These are phyloP conservation scores for Melipona beecheii DNA, from an alignment of 2,888 invertebrate genomes.

Conservation along the genomic window DNA sequence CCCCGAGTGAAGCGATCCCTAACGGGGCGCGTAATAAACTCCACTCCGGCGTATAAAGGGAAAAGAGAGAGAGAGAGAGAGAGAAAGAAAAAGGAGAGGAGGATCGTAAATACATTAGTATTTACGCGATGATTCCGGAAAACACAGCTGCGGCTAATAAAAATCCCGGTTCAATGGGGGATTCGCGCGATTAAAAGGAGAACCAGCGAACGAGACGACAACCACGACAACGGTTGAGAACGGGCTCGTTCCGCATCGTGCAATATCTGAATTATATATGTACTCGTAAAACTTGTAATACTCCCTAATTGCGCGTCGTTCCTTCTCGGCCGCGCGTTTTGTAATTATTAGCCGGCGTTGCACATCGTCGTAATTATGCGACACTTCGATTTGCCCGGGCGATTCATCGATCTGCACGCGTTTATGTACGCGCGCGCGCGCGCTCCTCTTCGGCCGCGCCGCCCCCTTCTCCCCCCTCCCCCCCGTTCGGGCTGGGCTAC, in stretches of 20 bases:
- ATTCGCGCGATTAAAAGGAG: constrained; percentile 5
- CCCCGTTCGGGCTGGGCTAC: constrained; percentile 44
- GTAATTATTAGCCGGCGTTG: constrained; percentile 54
- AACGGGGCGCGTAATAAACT: constrained; percentile 36
- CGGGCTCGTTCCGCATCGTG: constrained; percentile 32
- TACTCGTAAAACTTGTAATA: constrained; percentile 64
- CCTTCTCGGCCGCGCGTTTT: constrained; percentile 52
- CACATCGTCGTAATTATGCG: constrained; percentile 57
- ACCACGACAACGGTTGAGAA: neutral
- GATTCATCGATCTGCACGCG: constrained; percentile 50
- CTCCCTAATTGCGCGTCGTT: constrained; percentile 63
- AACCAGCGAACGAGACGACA: neutral
- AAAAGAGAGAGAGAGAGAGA: too few species aligned
- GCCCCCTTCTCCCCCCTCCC: too few species aligned
- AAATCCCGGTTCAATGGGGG: constrained; percentile 19
- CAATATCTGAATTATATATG: constrained; percentile 63
- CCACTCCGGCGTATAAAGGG: constrained; percentile 2
- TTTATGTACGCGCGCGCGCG: neutral
- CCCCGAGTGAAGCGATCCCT: constrained; percentile 13
- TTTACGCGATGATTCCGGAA: constrained; percentile 50
- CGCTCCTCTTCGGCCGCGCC: constrained; percentile 13
- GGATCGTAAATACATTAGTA: constrained; percentile 56
- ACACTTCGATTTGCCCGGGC: constrained; percentile 60
- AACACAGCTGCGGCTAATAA: constrained; percentile 26
- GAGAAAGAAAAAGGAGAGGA: neutral